Conservation (phyloP, 2,888 invertebrate species). For the Plebejus argus region DNA sequence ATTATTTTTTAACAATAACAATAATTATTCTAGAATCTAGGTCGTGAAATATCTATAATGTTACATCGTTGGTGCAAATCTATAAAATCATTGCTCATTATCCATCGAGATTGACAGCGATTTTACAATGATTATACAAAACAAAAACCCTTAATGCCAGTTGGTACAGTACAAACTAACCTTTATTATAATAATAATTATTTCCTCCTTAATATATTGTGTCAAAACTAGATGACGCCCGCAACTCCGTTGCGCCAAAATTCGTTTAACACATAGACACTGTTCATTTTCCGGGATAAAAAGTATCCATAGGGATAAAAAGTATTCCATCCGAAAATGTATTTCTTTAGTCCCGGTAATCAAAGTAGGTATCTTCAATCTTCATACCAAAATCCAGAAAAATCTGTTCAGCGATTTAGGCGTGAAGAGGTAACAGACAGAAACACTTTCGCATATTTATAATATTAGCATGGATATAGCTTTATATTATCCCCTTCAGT, state of each 20-base stretch:
- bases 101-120: slow-evolving; percentile 2
- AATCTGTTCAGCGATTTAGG: too few relatives aligned
- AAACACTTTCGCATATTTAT: too few relatives aligned
- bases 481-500: too few relatives aligned
- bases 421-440: too few relatives aligned
- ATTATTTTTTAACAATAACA: not conserved
- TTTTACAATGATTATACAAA: slow-evolving; percentile 16
- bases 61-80: slow-evolving; percentile 10
- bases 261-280: not conserved
- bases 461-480: too few relatives aligned
- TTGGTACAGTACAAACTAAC: not conserved
- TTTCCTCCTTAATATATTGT: not conserved
- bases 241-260: not conserved
- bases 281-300: too few relatives aligned
- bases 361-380: too few relatives aligned
- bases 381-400: too few relatives aligned
- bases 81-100: slow-evolving; percentile 11
- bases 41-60: not conserved
- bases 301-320: too few relatives aligned
- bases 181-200: not conserved
- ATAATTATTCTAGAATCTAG: not conserved
- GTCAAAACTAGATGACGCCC: not conserved
- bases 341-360: too few relatives aligned
- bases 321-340: too few relatives aligned
- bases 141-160: slow-evolving; percentile 2